Percentiles rank a stretch among this genome's conserved stretches.
Conservation (phyloP, 1,140 invertebrate genomes). For the Colletes latitarsis region DNA sequence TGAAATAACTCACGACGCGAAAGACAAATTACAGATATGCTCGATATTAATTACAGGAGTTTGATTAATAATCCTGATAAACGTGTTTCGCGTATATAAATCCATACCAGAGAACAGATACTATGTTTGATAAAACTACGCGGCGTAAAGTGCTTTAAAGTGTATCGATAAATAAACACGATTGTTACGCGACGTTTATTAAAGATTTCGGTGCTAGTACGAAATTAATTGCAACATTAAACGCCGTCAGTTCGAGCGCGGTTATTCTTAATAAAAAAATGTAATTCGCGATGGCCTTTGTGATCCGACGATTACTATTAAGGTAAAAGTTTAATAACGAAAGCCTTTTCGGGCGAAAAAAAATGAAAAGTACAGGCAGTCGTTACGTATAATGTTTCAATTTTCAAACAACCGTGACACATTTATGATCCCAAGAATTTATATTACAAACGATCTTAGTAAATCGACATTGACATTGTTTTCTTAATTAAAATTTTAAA, state of each 20-base stretch:
- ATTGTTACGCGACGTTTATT: conserved; percentile 15
- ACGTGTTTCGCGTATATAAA: neutral
- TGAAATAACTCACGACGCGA: neutral
- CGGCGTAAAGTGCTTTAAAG: neutral
- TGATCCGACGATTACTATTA: conserved; percentile 4
- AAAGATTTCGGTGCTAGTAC: neutral
- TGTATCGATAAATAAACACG: conserved; percentile 4
- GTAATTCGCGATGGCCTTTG: neutral
- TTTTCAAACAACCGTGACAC: neutral
- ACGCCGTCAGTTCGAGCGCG: neutral
- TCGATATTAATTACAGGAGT: neutral
- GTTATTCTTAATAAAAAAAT: neutral
- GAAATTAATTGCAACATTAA: conserved; percentile 14
- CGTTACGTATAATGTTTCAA: neutral
- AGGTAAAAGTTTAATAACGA: conserved; percentile 17
- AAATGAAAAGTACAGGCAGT: neutral
- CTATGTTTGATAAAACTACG: neutral
- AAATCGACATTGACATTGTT: too few species aligned
- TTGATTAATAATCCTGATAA: neutral
- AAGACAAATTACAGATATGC: neutral
- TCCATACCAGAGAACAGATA: neutral
- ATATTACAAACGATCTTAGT: neutral
- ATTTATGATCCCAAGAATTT: neutral
- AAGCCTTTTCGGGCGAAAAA: neutral
- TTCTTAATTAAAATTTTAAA: too few species aligned